phyloP scores from a whole-genome alignment of 2,888 invertebrate species.

The Drosophila prolongata region DNA sequence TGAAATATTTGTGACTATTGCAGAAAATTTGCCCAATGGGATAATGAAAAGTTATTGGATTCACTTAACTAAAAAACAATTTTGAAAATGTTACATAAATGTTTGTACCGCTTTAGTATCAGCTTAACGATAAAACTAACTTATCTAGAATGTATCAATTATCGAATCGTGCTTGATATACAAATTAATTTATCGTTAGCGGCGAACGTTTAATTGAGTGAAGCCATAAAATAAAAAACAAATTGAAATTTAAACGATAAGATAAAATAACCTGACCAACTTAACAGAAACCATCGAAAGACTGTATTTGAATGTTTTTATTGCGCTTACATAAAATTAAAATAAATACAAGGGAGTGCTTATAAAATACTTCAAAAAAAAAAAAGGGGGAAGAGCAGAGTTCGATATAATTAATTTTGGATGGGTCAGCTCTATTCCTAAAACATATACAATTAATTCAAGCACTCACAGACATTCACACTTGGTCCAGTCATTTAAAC shows the following conservation, averaged over 20 bases:
- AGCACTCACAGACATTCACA: neutral
- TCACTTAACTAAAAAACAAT: too few relatives aligned
- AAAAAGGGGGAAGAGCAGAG: constrained; percentile 3
- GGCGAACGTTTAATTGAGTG: neutral
- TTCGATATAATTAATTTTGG: constrained; percentile 12
- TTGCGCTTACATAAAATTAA: constrained; percentile 25
- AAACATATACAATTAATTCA: constrained; percentile 13
- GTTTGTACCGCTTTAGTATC: too few relatives aligned
- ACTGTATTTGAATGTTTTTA: constrained; percentile 2
- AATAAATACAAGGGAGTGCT: constrained; percentile 25
- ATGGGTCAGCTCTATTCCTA: constrained; percentile 14
- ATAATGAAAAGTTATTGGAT: too few relatives aligned
- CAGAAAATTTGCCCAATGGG: too few relatives aligned
- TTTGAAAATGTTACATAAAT: too few relatives aligned
- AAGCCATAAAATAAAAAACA: neutral
- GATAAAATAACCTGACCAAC: neutral
- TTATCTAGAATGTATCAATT: neutral
- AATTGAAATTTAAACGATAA: neutral
- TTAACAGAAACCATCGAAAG: neutral
- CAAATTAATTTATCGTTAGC: neutral
- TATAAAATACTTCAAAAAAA: constrained; percentile 21
- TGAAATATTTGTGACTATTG: too few relatives aligned
- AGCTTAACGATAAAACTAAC: neutral
- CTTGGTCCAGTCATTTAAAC: constrained; percentile 4
- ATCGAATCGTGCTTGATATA: neutral